Evolutionary conservation across 1,140 invertebrate species (phyloP), one percentile per base, ranked within the genome.

Genomic region (Drosophila carrolli): DNA sequence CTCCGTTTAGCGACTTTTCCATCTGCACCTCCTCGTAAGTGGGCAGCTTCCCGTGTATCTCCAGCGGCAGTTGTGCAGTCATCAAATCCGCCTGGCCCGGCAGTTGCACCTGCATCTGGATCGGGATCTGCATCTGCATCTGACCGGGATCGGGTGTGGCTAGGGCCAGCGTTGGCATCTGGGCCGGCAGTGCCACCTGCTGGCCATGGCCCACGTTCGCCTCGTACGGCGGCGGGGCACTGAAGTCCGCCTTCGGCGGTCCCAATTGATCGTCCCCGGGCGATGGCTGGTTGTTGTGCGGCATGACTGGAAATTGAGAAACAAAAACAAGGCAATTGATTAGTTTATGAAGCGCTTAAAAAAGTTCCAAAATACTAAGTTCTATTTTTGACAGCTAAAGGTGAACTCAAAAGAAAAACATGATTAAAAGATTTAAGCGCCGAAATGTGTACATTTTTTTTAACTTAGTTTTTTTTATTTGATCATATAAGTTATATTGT

Each of bases 1-100:
- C 96, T 56, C 95, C 96, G 91, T 97, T 95, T 71, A 97, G 93
- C 74, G 95, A 95, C 89, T 97, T 97, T 88, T 97, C 96, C 74
- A 96, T 94, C 91, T 98, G 96, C 47, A 97, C 97, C 92, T 98
- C 97, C 91, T 98, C 97, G 93, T 98, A 98, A 41, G 96, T 96
- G 23, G 97, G 97, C 83, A 98, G 93, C 93, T 97, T 97, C 10
- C 95, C 95, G 57, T 96, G 96, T 40, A 90, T 41, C n/a, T 88
- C 79, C 41, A 82, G 83, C 48, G 61, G 68, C 65, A 82, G 43
- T 47, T 71, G 66, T n/a, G 61, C 61, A 6, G 41, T 70, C 43
- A 48, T 47, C 58, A 71, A 37, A 19, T 82, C 71, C 56, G 60
- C 55, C 7, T 65, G 61, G 2, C 55, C 63, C 40, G 74, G 74